These are phyloP conservation scores for Keiferia lycopersicella DNA, from an alignment of 2,888 invertebrate species.

Conservation along the genomic window DNA sequence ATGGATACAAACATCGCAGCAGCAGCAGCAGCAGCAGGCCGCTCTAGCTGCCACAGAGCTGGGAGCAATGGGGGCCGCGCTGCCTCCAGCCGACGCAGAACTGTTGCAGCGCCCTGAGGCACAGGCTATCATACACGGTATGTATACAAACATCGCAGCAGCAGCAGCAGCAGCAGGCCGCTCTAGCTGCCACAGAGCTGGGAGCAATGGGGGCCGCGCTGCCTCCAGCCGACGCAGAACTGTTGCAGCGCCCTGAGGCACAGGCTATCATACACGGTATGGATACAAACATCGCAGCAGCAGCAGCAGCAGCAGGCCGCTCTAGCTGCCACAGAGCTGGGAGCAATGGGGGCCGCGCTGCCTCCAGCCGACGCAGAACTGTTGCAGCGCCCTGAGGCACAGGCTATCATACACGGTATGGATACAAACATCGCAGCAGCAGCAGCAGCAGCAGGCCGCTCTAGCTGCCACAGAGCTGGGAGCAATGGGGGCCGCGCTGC, in stretches of 20 bases:
- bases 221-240: conserved; percentile 72
- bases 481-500: conserved; percentile 34
- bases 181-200: conserved; percentile 38
- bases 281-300: conserved; percentile 39
- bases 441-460: conserved; percentile 43
- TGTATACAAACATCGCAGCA: no score
- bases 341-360: conserved; percentile 33
- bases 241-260: conserved; percentile 87
- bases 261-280: conserved; percentile 88
- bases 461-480: conserved; percentile 36
- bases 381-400: conserved; percentile 87
- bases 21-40: conserved; percentile 44
- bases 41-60: conserved; percentile 38
- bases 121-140: conserved; percentile 88
- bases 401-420: conserved; percentile 87
- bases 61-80: conserved; percentile 32
- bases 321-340: conserved; percentile 37
- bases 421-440: conserved; percentile 41
- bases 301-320: conserved; percentile 44
- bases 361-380: conserved; percentile 77
- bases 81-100: conserved; percentile 71
- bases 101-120: conserved; percentile 87
- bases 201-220: conserved; percentile 33
- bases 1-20: no score
- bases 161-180: conserved; percentile 43